These are phyloP conservation scores for Botrylloides violaceus DNA, from an alignment of 23 tunicate species.

Conservation along the genomic window DNA sequence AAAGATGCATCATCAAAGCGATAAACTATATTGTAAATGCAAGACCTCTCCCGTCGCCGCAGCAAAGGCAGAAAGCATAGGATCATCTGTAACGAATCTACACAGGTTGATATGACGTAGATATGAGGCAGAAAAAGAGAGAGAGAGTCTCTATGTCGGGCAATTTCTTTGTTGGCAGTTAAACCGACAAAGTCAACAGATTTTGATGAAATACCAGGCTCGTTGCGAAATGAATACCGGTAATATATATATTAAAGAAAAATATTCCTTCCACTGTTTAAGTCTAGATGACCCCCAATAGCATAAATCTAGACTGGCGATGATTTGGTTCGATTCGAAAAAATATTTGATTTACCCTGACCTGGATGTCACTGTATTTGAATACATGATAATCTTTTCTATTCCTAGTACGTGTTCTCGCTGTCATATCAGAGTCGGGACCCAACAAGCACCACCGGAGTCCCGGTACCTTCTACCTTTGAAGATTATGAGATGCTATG, in stretches of 20 bases:
- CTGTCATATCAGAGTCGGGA: slow-evolving; percentile 44
- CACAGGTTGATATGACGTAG: too few species aligned
- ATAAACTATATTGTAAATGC: slow-evolving; percentile 19
- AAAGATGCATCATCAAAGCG: neutral
- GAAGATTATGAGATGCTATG: slow-evolving; percentile 70
- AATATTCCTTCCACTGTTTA: too few species aligned
- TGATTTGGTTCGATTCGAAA: too few species aligned
- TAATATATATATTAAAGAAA: neutral
- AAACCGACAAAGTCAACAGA: too few species aligned
- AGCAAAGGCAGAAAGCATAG: slow-evolving; percentile 13
- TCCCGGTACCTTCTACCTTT: slow-evolving; percentile 49
- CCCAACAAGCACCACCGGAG: slow-evolving; percentile 54
- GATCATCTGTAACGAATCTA: slow-evolving; percentile 3
- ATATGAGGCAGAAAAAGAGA: too few species aligned
- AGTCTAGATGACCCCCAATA: too few species aligned
- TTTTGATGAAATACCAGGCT: too few species aligned
- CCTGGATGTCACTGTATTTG: neutral
- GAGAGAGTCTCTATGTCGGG: too few species aligned
- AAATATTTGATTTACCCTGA: neutral
- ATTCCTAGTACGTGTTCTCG: slow-evolving; percentile 34
- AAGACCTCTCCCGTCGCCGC: slow-evolving; percentile 8
- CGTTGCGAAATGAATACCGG: neutral
- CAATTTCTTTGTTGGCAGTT: too few species aligned
- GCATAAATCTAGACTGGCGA: too few species aligned
- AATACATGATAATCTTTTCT: neutral